Evolutionary conservation across 2,888 invertebrate species (phyloP).

Genomic region (Chirona hameri): DNA sequence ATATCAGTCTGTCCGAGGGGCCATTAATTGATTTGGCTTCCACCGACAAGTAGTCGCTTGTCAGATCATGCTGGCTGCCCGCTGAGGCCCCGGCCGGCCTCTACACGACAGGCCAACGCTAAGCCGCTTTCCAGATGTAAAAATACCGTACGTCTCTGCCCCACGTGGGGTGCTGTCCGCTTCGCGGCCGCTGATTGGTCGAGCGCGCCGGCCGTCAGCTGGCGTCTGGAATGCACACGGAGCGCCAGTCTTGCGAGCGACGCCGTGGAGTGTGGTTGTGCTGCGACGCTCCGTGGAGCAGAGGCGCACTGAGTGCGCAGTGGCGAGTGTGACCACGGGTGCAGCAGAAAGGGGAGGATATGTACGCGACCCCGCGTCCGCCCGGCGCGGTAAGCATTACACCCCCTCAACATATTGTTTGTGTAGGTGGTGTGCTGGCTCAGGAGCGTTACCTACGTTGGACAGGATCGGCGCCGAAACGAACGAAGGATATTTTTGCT

Average conservation of each 20-base stretch:
- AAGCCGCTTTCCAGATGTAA: not conserved
- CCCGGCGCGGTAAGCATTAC: not conserved
- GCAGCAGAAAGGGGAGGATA: not conserved
- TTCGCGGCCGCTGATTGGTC: not conserved
- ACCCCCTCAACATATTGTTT: too few relatives aligned
- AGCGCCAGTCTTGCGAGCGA: slow-evolving; percentile 6
- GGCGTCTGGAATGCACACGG: not conserved
- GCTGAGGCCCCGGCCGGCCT: not conserved
- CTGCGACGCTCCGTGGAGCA: not conserved
- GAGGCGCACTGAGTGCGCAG: not conserved
- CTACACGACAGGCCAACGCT: not conserved
- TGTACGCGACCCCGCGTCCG: not conserved
- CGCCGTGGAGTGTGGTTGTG: not conserved
- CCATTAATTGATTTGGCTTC: not conserved
- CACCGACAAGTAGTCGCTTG: not conserved
- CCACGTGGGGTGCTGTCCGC: slow-evolving; percentile 2
- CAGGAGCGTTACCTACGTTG: too few relatives aligned
- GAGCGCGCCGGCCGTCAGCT: not conserved
- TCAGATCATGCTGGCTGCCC: not conserved
- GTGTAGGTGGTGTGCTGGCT: not conserved
- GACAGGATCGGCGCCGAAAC: not conserved
- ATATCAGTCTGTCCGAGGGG: not conserved
- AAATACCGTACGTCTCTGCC: not conserved
- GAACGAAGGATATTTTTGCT: not conserved
- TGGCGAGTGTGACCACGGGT: not conserved